Evolutionary conservation across 2,797 vertebrate species (phyloP).

Genomic region (Momotus momota): DNA sequence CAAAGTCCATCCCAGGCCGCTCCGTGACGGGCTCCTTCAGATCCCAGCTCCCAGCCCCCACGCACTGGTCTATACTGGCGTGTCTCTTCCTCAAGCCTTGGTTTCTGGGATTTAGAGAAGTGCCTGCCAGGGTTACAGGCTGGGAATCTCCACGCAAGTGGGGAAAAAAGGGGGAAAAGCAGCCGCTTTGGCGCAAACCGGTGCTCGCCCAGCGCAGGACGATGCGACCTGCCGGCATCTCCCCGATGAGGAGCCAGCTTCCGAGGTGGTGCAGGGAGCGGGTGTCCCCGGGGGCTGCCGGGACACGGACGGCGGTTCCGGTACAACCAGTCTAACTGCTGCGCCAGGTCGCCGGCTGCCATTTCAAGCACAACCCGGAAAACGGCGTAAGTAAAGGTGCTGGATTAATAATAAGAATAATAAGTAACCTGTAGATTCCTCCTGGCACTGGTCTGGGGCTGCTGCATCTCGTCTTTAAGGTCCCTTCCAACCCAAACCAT

Average conservation of each 20-base stretch:
- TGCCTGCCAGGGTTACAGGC: background rate
- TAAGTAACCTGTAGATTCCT: background rate
- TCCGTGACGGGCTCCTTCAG: background rate
- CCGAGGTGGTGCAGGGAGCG: rapidly evolving
- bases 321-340: background rate
- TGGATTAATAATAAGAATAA: background rate
- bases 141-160: background rate
- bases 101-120: no score
- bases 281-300: background rate
- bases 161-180: background rate
- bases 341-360: background rate
- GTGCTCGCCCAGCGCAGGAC: background rate
- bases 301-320: background rate
- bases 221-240: background rate
- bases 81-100: background rate
- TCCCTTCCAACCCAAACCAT: no score
- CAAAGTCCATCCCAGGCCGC: background rate
- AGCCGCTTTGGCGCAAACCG: background rate
- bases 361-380: background rate
- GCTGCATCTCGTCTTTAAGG: background rate
- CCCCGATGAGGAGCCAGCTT: background rate
- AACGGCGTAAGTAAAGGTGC: background rate
- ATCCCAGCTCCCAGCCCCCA: background rate
- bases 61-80: rapidly evolving
- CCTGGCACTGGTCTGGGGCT: background rate